Evolutionary conservation across 2,888 invertebrate genomes (phyloP).

Genomic region (Hybos culiciformis): DNA sequence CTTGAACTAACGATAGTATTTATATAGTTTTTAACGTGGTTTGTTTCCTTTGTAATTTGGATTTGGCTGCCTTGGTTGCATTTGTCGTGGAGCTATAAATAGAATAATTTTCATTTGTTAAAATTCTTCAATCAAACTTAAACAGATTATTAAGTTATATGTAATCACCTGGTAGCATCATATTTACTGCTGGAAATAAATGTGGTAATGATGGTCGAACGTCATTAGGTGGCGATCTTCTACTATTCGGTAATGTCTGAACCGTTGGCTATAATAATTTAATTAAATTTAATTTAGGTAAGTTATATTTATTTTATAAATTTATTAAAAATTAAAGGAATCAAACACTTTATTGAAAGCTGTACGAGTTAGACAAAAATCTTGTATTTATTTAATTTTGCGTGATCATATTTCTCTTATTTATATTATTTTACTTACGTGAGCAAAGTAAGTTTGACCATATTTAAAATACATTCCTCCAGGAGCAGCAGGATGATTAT

Average conservation of each 20-base stretch:
- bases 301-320: too few species aligned
- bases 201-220: slow-evolving; percentile 33
- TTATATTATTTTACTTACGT: slow-evolving; percentile 23
- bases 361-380: too few species aligned
- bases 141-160: not conserved
- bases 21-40: too few species aligned
- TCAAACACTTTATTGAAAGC: not conserved
- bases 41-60: slow-evolving; percentile 34
- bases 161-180: slow-evolving; percentile 33
- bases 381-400: too few species aligned
- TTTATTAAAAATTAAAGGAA: not conserved
- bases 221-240: slow-evolving; percentile 33
- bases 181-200: slow-evolving; percentile 35
- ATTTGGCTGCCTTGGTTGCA: slow-evolving; percentile 34
- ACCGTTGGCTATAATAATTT: slow-evolving; percentile 27
- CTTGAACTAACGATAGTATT: too few species aligned
- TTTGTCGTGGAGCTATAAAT: slow-evolving; percentile 28
- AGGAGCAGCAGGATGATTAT: slow-evolving; percentile 38
- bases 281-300: not conserved
- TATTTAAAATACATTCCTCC: slow-evolving; percentile 36
- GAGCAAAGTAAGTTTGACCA: slow-evolving; percentile 35
- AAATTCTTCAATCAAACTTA: not conserved
- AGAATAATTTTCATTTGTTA: not conserved
- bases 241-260: slow-evolving; percentile 33
- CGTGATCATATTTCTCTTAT: not conserved